phyloP scores from a whole-genome alignment of 2,113 vertebrate species.

The Petromus typicus region DNA sequence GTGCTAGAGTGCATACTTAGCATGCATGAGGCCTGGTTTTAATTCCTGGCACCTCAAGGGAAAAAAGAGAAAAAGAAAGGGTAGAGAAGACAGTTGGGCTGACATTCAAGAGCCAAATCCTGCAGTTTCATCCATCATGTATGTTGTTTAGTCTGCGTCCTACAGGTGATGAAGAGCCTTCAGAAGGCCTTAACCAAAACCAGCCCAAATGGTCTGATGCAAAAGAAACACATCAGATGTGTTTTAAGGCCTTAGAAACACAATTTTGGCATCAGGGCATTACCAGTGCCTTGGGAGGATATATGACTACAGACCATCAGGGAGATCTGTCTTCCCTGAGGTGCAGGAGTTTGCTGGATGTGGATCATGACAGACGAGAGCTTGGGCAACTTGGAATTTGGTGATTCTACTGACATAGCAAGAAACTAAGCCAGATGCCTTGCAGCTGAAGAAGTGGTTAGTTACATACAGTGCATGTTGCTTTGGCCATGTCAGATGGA shows the following conservation, averaged over 20 bases:
- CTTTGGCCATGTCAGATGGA: neutral
- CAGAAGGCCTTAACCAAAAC: neutral
- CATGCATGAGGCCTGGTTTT: neutral
- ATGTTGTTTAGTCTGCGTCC: neutral
- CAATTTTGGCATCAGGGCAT: neutral
- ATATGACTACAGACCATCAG: neutral
- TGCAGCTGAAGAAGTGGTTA: neutral
- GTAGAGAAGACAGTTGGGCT: neutral
- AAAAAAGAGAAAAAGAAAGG: neutral
- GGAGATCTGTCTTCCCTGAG: neutral
- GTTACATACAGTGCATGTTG: neutral
- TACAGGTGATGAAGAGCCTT: neutral
- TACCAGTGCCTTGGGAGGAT: neutral
- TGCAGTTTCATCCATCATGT: accelerated
- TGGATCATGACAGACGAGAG: neutral
- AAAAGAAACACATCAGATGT: neutral
- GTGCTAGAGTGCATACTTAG: neutral
- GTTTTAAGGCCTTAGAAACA: neutral
- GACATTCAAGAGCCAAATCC: neutral
- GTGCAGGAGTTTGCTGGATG: neutral
- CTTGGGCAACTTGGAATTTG: neutral
- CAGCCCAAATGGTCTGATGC: neutral
- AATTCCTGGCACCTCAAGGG: neutral
- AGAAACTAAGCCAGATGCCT: neutral
- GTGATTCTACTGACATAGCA: neutral